phyloP scores from a whole-genome alignment of 1,140 invertebrate species.

The Whitmania pigra region DNA sequence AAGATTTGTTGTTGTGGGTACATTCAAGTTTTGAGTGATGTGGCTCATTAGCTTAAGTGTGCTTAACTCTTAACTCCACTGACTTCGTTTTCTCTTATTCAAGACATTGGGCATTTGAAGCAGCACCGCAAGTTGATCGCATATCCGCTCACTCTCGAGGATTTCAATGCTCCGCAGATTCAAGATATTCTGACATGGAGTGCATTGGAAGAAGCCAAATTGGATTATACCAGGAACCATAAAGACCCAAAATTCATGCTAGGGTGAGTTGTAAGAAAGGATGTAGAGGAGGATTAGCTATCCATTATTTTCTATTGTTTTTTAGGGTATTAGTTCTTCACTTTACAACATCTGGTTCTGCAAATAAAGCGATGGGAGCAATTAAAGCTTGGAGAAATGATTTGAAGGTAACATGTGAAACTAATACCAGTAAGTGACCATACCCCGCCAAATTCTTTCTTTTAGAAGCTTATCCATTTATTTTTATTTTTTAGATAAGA shows the following conservation, averaged over 20 bases:
- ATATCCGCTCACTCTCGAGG: constrained; percentile 4
- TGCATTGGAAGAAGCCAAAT: constrained; percentile 8
- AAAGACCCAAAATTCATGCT: neutral
- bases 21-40: no score
- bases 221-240: neutral
- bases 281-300: neutral
- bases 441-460: neutral
- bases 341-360: neutral
- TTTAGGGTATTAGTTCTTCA: neutral
- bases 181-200: neutral
- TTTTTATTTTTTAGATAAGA: constrained; percentile 2
- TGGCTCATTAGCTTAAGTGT: no score
- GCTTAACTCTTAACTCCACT: no score
- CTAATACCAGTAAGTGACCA: neutral
- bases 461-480: neutral
- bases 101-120: constrained; percentile 19
- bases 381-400: neutral
- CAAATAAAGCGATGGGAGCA: neutral
- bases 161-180: neutral
- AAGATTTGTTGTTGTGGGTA: neutral
- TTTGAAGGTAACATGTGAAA: neutral
- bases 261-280: constrained; percentile 6
- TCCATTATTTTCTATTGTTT: neutral
- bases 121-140: neutral
- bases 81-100: no score